These are phyloP conservation scores for Montifringilla adamsi DNA, from an alignment of 2,113 vertebrate species.

Conservation along the genomic window DNA sequence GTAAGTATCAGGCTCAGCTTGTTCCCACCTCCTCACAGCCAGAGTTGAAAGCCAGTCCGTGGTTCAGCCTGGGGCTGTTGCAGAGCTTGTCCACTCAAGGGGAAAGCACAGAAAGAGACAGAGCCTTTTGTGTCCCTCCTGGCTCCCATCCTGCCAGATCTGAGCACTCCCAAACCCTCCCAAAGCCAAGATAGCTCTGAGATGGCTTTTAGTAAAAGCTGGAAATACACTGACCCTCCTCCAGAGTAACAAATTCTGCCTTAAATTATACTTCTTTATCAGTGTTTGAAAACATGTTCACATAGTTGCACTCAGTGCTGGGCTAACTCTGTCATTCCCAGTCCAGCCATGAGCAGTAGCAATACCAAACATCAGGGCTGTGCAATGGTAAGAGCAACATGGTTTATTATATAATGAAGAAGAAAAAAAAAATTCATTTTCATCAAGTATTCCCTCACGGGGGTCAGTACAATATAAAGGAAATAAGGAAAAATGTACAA, in stretches of 20 bases:
- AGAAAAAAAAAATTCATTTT: background rate
- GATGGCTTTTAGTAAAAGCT: background rate
- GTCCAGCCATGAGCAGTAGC: background rate
- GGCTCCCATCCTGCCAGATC: background rate
- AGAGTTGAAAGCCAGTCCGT: background rate
- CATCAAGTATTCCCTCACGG: slow-evolving; percentile 27
- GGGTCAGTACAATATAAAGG: slow-evolving; percentile 52
- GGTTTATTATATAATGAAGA: slow-evolving; percentile 52
- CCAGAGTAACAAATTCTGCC: background rate
- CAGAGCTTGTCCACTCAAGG: background rate
- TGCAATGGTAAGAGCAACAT: slow-evolving; percentile 48
- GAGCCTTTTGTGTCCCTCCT: background rate
- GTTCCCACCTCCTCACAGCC: background rate
- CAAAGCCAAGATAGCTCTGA: background rate
- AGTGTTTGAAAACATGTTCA: background rate
- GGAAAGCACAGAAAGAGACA: background rate
- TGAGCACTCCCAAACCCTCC: background rate
- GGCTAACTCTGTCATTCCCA: background rate
- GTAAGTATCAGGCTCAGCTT: background rate
- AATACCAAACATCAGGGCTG: background rate
- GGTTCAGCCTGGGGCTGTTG: background rate
- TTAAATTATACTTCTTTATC: background rate
- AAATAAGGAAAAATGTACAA: slow-evolving; percentile 56
- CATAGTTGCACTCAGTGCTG: background rate
- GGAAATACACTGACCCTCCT: background rate